phyloP scores from a whole-genome alignment of 2,797 vertebrate genomes.

The Oreortyx pictus region DNA sequence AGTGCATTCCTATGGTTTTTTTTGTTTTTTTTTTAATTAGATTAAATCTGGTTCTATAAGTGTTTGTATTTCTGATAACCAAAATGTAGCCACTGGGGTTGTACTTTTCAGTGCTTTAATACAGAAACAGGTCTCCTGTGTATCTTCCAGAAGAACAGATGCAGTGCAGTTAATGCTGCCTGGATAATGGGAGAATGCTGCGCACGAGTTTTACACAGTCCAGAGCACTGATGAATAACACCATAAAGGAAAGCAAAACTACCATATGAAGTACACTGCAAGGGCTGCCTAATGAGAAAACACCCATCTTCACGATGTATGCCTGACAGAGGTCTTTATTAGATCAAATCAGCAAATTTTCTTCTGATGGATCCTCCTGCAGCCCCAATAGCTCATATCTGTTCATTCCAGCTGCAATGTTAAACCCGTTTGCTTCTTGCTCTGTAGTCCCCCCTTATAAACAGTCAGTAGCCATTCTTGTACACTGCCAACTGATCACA shows the following conservation, averaged over 20 bases:
- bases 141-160: background rate
- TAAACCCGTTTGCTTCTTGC: background rate
- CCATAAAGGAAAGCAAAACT: background rate
- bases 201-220: background rate
- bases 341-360: background rate
- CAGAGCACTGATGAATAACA: background rate
- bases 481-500: background rate
- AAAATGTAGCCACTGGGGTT: background rate
- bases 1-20: background rate
- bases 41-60: background rate
- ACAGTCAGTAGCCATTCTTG: background rate
- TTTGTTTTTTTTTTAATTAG: background rate
- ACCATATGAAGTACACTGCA: background rate
- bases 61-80: background rate
- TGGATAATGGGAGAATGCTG: background rate
- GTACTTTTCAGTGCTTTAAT: background rate
- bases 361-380: background rate
- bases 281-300: background rate
- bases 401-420: background rate
- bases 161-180: background rate
- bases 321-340: background rate
- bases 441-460: background rate
- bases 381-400: background rate
- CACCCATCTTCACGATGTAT: background rate
- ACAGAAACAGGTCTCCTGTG: background rate